These are phyloP conservation scores for Drosophila melanica DNA, from an alignment of 1,140 invertebrate genomes.

Conservation along the genomic window DNA sequence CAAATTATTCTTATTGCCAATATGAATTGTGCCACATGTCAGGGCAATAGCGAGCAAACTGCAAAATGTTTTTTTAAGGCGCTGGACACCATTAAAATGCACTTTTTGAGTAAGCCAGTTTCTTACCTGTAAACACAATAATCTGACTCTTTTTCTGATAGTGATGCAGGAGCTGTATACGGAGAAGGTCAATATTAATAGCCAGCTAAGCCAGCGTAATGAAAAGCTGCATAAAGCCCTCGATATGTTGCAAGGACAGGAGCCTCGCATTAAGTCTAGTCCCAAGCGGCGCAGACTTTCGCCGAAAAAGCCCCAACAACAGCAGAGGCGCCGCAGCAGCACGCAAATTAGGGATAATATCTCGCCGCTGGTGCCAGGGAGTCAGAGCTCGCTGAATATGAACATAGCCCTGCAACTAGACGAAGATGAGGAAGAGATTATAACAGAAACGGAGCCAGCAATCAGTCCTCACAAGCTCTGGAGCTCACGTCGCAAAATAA, in stretches of 20 bases:
- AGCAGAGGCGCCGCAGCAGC: conserved; percentile 2
- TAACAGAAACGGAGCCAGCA: conserved; percentile 54
- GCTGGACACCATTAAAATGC: conserved; percentile 48
- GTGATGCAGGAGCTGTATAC: conserved; percentile 47
- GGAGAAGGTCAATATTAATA: conserved; percentile 44
- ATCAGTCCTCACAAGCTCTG: conserved; percentile 54
- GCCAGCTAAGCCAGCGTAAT: conserved; percentile 41
- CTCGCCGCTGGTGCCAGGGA: conserved; percentile 52
- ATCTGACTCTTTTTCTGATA: conserved; percentile 1
- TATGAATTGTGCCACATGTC: conserved; percentile 57
- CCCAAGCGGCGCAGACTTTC: conserved; percentile 57
- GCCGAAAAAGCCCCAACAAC: conserved; percentile 35
- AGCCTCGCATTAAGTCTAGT: conserved; percentile 14
- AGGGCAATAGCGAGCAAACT: conserved; percentile 32
- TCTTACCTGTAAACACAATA: background rate
- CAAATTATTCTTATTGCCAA: conserved; percentile 1
- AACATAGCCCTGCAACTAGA: conserved; percentile 64
- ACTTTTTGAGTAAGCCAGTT: conserved; percentile 51
- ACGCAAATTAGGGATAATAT: conserved; percentile 14
- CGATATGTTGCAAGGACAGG: conserved; percentile 37
- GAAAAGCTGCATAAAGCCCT: conserved; percentile 57
- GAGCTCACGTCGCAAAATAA: conserved; percentile 22
- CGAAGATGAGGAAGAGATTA: conserved; percentile 61
- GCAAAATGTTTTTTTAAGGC: conserved; percentile 49
- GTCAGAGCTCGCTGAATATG: conserved; percentile 62